Conservation (phyloP, 2,113 vertebrate species). For the Piprites chloris region DNA sequence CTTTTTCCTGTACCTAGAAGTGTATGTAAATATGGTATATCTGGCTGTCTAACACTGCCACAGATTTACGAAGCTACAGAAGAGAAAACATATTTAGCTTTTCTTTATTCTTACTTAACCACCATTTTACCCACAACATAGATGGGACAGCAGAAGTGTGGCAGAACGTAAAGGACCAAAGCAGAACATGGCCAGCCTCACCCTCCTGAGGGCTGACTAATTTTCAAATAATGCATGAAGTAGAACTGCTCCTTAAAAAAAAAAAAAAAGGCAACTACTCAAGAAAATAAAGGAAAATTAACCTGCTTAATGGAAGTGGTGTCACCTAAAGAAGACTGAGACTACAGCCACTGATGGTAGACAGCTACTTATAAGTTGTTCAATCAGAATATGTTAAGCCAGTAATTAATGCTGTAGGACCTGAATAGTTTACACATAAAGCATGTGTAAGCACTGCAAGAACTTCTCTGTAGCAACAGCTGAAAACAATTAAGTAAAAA, state of each 20-base stretch:
- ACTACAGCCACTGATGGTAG: not conserved
- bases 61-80: not conserved
- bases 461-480: not conserved
- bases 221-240: not conserved
- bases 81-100: not conserved
- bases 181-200: not conserved
- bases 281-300: not conserved
- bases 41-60: not conserved
- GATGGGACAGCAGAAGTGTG: not conserved
- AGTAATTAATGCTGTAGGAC: not conserved
- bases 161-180: not conserved
- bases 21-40: not conserved
- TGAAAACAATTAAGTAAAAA: not conserved
- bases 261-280: fast-evolving
- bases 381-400: not conserved
- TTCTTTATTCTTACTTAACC: not conserved
- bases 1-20: not conserved
- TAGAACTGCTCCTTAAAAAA: not conserved
- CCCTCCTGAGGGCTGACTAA: not conserved
- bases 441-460: not conserved
- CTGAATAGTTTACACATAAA: not conserved
- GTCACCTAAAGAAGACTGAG: not conserved
- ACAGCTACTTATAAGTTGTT: not conserved
- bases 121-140: not conserved
- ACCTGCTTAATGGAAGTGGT: not conserved